phyloP scores from a whole-genome alignment of 2,797 vertebrate genomes.

The Microchirus variegatus region DNA sequence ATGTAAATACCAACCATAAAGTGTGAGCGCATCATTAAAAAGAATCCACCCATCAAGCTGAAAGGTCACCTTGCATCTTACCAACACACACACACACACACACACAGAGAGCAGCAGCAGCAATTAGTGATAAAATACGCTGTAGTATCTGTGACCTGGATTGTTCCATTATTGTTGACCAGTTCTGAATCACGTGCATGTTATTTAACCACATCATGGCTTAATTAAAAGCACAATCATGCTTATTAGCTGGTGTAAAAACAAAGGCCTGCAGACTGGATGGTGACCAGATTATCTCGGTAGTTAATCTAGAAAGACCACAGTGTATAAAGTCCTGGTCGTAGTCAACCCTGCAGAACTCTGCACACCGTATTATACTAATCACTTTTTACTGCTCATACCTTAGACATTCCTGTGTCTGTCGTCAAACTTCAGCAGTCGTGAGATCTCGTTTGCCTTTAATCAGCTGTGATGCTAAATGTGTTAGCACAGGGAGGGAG shows the following conservation, averaged over 20 bases:
- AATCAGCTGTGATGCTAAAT: constrained; percentile 23
- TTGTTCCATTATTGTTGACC: too few species aligned
- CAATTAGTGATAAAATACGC: not conserved
- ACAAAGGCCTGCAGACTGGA: not conserved
- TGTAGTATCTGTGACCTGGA: too few species aligned
- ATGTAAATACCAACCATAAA: constrained; percentile 18
- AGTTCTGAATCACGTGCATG: too few species aligned
- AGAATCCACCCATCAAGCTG: constrained; percentile 10
- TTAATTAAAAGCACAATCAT: not conserved
- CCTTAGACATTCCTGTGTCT: constrained; percentile 16
- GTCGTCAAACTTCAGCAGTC: constrained; percentile 9
- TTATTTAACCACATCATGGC: too few species aligned
- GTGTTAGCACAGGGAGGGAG: not conserved
- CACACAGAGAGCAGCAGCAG: not conserved
- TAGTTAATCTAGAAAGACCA: constrained; percentile 1
- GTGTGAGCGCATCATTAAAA: constrained; percentile 22
- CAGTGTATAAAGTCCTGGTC: not conserved
- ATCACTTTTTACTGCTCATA: constrained; percentile 24
- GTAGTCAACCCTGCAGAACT: not conserved
- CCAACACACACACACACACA: not conserved
- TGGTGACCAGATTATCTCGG: not conserved
- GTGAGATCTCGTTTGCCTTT: constrained; percentile 10
- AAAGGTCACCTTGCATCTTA: constrained; percentile 22
- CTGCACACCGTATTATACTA: constrained; percentile 4
- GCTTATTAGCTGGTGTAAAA: not conserved